Evolutionary conservation across 2,113 vertebrate species (phyloP).

Genomic region (Nettapus auritus): DNA sequence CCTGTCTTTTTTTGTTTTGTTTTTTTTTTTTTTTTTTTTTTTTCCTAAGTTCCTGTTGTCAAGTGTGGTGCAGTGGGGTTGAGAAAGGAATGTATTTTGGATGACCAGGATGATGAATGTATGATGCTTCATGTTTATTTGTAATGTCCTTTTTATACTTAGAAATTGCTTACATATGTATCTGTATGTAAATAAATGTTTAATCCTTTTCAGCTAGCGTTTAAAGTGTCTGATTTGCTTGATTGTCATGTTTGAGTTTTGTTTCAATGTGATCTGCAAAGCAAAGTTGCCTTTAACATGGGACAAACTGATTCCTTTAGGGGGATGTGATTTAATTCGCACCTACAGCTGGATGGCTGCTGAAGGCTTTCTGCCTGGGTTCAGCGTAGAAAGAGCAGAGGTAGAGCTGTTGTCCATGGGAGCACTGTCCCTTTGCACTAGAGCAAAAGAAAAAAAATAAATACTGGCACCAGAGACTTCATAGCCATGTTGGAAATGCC

Average conservation of each 20-base stretch:
- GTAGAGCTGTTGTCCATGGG: neutral
- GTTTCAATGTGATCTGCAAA: neutral
- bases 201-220: slow-evolving; percentile 68
- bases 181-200: slow-evolving; percentile 80
- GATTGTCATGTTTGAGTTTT: neutral
- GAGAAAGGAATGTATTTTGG: slow-evolving; percentile 71
- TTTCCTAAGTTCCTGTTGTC: slow-evolving; percentile 60
- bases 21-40: neutral
- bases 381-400: neutral
- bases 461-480: neutral
- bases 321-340: neutral
- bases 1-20: neutral
- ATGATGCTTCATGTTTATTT: slow-evolving; percentile 71
- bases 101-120: slow-evolving; percentile 74
- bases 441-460: neutral
- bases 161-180: slow-evolving; percentile 73
- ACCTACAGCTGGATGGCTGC: neutral
- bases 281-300: neutral
- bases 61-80: slow-evolving; percentile 58
- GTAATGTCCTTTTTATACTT: slow-evolving; percentile 70
- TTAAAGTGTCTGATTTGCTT: neutral
- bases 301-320: neutral
- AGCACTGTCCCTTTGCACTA: neutral
- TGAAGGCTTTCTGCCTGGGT: neutral
- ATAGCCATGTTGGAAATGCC: accelerated